phyloP scores from a whole-genome alignment of 2,797 vertebrate genomes.

The Pogoniulus pusillus region DNA sequence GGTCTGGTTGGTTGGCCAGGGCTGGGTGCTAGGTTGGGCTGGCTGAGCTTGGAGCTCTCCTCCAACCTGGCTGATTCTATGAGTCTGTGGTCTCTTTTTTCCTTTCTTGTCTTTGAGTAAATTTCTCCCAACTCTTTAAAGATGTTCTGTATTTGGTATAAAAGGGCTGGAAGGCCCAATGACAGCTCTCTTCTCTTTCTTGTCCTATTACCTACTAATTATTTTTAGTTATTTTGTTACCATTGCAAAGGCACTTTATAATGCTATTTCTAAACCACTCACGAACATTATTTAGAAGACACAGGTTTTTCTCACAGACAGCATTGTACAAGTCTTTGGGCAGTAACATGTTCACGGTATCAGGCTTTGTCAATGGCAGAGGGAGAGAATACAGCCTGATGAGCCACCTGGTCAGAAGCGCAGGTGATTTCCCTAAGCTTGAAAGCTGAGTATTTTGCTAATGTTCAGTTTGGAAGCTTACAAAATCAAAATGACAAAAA shows the following conservation, averaged over 20 bases:
- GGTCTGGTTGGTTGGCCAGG: too few relatives aligned
- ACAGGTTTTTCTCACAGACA: background rate
- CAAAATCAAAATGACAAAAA: background rate
- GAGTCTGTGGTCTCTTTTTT: too few relatives aligned
- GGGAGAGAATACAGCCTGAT: background rate
- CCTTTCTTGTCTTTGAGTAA: too few relatives aligned
- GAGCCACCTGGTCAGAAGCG: background rate
- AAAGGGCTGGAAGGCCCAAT: too few relatives aligned
- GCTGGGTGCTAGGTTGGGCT: too few relatives aligned
- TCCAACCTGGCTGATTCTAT: too few relatives aligned
- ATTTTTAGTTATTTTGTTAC: slow-evolving; percentile 29
- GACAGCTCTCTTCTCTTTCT: too few relatives aligned
- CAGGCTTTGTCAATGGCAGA: background rate
- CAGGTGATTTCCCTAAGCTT: background rate
- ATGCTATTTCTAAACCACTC: background rate
- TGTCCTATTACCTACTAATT: background rate
- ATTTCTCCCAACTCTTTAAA: too few relatives aligned
- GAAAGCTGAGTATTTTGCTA: slow-evolving; percentile 18
- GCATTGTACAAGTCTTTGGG: slow-evolving; percentile 8
- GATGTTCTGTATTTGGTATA: too few relatives aligned
- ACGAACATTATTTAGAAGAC: background rate
- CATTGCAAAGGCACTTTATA: background rate
- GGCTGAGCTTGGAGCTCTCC: too few relatives aligned
- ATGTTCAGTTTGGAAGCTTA: background rate
- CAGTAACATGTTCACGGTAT: background rate